Conservation (phyloP, 2,113 vertebrate species). For the Poicephalus gulielmi region DNA sequence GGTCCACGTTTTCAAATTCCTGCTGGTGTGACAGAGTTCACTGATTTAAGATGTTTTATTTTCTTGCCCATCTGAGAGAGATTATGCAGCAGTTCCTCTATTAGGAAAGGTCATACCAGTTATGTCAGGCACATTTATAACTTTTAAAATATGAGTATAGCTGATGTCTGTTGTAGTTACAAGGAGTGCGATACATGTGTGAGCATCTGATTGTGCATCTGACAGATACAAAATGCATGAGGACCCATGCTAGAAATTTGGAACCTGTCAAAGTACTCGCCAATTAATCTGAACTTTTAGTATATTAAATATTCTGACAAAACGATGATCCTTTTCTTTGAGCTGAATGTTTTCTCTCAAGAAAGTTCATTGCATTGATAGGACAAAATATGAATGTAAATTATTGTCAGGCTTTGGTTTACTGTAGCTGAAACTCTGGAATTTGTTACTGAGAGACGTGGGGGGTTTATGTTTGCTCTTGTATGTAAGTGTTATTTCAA, state of each 20-base stretch:
- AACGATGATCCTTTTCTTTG: not conserved
- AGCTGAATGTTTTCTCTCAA: not conserved
- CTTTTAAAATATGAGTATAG: slow-evolving; percentile 40
- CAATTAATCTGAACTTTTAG: not conserved
- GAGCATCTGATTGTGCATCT: not conserved
- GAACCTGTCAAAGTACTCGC: not conserved
- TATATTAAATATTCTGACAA: not conserved
- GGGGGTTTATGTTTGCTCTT: not conserved
- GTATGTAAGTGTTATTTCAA: not conserved
- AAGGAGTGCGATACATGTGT: not conserved
- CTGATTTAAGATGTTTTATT: not conserved
- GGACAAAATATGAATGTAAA: not conserved
- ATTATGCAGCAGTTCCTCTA: slow-evolving; percentile 43
- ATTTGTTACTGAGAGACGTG: not conserved
- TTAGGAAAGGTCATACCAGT: slow-evolving; percentile 26
- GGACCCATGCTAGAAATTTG: not conserved
- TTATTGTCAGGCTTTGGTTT: not conserved
- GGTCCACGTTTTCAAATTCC: not conserved
- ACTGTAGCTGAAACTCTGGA: not conserved
- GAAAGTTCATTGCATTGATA: not conserved
- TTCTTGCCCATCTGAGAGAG: not conserved
- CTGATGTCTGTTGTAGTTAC: not conserved
- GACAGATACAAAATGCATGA: not conserved
- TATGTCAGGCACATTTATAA: slow-evolving; percentile 30
- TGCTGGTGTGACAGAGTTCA: not conserved